Evolutionary conservation across 2,797 vertebrate genomes (phyloP).

Genomic region (Otus scops): DNA sequence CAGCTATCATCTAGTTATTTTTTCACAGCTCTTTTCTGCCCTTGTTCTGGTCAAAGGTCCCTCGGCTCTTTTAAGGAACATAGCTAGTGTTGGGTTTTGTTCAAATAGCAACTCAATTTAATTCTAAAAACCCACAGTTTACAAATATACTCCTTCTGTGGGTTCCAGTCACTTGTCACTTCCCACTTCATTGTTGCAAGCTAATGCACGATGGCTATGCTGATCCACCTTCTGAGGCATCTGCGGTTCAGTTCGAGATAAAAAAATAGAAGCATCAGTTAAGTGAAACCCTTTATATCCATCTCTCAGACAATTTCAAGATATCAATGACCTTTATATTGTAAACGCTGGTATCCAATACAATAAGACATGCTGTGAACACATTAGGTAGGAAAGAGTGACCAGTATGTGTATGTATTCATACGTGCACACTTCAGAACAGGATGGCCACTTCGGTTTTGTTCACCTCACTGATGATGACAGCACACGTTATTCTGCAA

Average conservation of each 20-base stretch:
- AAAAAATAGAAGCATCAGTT: neutral
- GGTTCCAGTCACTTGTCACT: conserved; percentile 21
- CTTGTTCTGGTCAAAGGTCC: neutral
- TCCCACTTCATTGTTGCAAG: neutral
- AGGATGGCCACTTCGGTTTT: neutral
- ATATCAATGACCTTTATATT: neutral
- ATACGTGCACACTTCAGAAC: neutral
- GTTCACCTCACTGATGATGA: neutral
- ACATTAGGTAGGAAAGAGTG: neutral
- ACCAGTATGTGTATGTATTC: rapidly evolving
- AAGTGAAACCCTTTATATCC: neutral
- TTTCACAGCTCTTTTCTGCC: neutral
- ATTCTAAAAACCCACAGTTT: neutral
- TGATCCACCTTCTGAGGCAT: neutral
- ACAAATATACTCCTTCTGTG: conserved; percentile 8
- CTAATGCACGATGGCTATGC: neutral
- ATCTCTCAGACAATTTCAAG: neutral
- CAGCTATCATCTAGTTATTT: neutral
- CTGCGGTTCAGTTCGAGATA: neutral
- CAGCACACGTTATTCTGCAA: neutral
- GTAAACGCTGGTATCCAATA: neutral
- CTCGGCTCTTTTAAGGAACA: neutral
- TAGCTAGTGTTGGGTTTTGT: neutral
- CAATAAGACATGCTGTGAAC: neutral
- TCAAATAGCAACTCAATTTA: neutral